Conservation (phyloP, 1,140 invertebrate species). For the Luehdorfia chinensis region DNA sequence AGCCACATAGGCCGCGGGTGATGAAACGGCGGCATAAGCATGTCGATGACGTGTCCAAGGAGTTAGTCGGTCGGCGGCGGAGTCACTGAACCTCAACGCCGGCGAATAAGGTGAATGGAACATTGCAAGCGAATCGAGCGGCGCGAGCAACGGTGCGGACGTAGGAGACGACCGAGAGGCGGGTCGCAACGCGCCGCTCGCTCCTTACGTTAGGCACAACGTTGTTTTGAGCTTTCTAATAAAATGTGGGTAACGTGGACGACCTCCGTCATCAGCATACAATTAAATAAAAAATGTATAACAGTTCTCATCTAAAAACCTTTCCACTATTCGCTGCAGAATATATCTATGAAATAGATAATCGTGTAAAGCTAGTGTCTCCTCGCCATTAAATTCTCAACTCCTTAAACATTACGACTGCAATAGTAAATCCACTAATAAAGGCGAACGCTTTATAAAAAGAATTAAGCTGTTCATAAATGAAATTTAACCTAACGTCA, state of each 20-base stretch:
- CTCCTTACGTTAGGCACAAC: constrained; percentile 49
- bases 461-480: constrained; percentile 5
- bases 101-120: constrained; percentile 72
- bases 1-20: constrained; percentile 44
- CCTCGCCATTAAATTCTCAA: no score
- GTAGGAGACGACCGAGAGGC: constrained; percentile 32
- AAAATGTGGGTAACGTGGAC: constrained; percentile 27
- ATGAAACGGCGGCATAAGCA: constrained; percentile 60
- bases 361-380: no score
- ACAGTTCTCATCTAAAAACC: no score
- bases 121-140: constrained; percentile 62
- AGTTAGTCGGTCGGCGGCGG: constrained; percentile 58
- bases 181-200: constrained; percentile 29
- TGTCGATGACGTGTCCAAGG: constrained; percentile 56
- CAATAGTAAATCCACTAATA: no score
- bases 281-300: neutral
- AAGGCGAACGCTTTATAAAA: neutral
- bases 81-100: constrained; percentile 68
- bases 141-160: constrained; percentile 36
- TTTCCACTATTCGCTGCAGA: no score
- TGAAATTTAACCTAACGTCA: constrained; percentile 24
- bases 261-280: constrained; percentile 1
- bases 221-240: constrained; percentile 66
- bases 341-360: no score
- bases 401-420: no score